Base-by-base conservation (phyloP, 2,797 vertebrate genomes). In the Etheostoma perlongum region DNA sequence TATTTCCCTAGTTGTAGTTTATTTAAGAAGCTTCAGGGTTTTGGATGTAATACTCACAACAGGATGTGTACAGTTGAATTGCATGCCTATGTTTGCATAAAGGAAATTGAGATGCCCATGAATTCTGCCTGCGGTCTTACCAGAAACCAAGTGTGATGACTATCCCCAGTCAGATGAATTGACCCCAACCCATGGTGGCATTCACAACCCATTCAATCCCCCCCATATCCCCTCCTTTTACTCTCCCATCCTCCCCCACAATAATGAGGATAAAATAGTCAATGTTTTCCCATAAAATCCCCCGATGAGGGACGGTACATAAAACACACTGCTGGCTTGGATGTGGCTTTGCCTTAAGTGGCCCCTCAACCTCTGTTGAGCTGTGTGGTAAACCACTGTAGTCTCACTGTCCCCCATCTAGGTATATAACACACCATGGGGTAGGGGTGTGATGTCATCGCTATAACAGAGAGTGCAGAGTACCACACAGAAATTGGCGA, bases 281-380 rank as follows among this genome's bases (percentile, higher is more conserved):
- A 76, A 72, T 89, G 85, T 90, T 92, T 93, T 93, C 85, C 89
- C 91, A 88, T 93, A 88, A 93, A 93, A 85, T 82, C 83, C 88
- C 82, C 74, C 74, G 78, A 88, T 78, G 86, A 87, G 82, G 83
- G 78, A 85, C 64, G 83, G 64, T 69, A 84, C 89, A 92, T 91
- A 83, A 91, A 94, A 88, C 60, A 72, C 78, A 83, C 58, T 12
- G 58, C 67, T 63, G 71, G 78, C 88, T 93, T 93, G 88, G 92
- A 94, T 94, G 93, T 94, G 93, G 91, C 85, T 93, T 89, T 73
- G 88, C 90, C 87, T 89, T 79, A 92, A 93, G 90, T 92, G 88
- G 87, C 91, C 87, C 82, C 86, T 86, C 82, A 90, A 90, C 91
- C 93, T 93, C 86, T 83, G 68, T 80, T 85, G 88, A 87, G 88